Conservation (phyloP, 2,797 vertebrate species). For the Malurus splendens region DNA sequence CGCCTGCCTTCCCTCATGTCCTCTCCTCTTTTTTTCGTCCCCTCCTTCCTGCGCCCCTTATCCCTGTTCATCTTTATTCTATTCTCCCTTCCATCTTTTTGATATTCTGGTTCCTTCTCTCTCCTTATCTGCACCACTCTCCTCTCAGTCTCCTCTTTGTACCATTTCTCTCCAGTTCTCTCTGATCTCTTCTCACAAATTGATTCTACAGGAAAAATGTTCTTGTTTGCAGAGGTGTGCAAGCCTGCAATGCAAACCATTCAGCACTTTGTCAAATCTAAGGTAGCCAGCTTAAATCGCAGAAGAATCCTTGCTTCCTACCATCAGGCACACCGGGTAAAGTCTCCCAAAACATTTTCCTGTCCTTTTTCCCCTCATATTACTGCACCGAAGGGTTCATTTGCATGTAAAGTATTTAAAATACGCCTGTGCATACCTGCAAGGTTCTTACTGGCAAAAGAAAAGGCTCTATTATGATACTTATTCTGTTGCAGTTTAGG, state of each 20-base stretch:
- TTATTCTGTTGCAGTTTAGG: neutral
- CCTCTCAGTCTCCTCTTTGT: neutral
- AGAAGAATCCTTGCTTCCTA: neutral
- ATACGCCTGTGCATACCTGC: neutral
- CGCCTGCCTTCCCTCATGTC: neutral
- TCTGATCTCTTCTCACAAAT: slow-evolving; percentile 5
- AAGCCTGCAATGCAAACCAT: neutral
- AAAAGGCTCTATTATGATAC: neutral
- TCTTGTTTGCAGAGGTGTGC: neutral
- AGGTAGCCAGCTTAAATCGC: neutral
- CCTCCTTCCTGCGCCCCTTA: neutral
- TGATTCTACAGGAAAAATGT: slow-evolving; percentile 21
- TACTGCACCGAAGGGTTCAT: neutral
- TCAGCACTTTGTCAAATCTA: neutral
- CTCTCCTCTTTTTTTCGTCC: neutral
- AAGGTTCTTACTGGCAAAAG: neutral
- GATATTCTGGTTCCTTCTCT: neutral
- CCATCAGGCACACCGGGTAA: neutral
- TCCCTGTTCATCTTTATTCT: neutral
- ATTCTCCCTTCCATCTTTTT: slow-evolving; percentile 3
- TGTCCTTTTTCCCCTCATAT: neutral
- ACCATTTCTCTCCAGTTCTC: slow-evolving; percentile 4
- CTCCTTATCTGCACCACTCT: neutral
- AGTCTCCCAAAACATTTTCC: neutral
- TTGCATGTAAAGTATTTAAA: neutral